Evolutionary conservation across 1,140 invertebrate species (phyloP), one percentile per base, ranked within the genome.

Genomic region (Atta cephalotes): DNA sequence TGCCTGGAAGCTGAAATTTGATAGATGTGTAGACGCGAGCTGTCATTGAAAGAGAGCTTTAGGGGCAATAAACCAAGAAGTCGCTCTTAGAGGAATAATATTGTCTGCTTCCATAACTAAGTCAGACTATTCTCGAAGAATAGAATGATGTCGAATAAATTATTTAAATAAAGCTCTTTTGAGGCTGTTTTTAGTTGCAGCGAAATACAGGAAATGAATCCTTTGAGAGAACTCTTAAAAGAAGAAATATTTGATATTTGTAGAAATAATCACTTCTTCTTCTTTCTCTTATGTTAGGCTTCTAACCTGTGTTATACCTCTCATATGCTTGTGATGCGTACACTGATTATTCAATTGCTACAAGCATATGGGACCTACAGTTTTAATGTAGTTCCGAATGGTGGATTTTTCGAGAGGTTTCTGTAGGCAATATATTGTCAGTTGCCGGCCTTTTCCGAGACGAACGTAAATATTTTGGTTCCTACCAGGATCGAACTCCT

Each of bases 121-220:
- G 12, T n/a, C 51, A 18, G 31, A 80, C 9, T 72, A 49, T 14
- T 82, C 25, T 62, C 39, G 68, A 74, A 31, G 25, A 45, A 18
- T 60, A 80, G 12, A 72, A 62, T 49, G 16, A 60, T 72, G 16
- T 56, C 35, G 7, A 62, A 74, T 51, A 45, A 16, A 49, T 62
- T 51, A 21, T 31, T 35, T 39, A 3, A 74, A 62, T 7, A 1
- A 72, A 51, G 31, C 35, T 49, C 3, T 31, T n/a, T 62, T 31
- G 7, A 31, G 35, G 25, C 53, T 74, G 18, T 12, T 74, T 60
- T 82, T 10, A 49, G 12, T 14, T 60, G 56, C 12, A 51, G 28
- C 39, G 18, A 62, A 74, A 39, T 35, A 63, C 25, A n/a, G 80
- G 80, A 84, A 62, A 76, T 76, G 70, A 84, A 84, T 84, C 70